Base-by-base conservation (phyloP, 2,113 vertebrate species). In the Chamaetylas fuelleborni region DNA sequence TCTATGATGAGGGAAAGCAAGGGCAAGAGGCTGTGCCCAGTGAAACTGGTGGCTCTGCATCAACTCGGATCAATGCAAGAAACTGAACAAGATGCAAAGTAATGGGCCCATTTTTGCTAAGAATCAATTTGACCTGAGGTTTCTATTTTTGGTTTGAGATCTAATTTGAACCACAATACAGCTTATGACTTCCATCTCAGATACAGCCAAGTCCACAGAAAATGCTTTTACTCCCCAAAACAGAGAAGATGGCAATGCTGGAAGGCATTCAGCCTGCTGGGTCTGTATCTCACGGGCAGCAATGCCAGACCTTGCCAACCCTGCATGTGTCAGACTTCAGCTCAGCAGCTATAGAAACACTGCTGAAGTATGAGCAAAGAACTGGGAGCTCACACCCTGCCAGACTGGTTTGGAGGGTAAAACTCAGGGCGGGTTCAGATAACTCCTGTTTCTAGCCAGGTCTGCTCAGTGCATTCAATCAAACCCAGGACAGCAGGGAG, bases 401-500 rank as follows among this genome's bases (percentile, higher is more conserved):
- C 95, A 81, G 95, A 77, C 87, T 76, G 61, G 82, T 95, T 66
- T 81, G 87, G 76, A 95, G 76, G 25, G 43, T 56, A 94, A 77
- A 95, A 74, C 88, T 71, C 87, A 61, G 88, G 62, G 74, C 36
- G 57, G 86, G 86, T 90, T 96, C 93, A 93, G 92, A 94, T 91
- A 95, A 92, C 58, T 71, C 81, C n/a, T 47, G 79, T 36, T 93
- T 61, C 86, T n/a, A 95, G 96, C 45, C 78, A 88, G 93, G 64
- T 94, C 88, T 36, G 60, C 86, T 92, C 74, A 58, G 85, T 23
- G 53, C 84, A 38, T 90, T 96, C 92, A 95, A 53, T 96, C 91
- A 96, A 90, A 94, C 45, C 47, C 34, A 54, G 93, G 96, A 92
- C 97, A 95, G 96, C 93, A 62, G 97, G 96, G 97, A 98, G 96